Percentiles rank a stretch among this genome's conserved stretches.
phyloP scores from a whole-genome alignment of 2,113 vertebrate species.

The Oreochromis aureus region DNA sequence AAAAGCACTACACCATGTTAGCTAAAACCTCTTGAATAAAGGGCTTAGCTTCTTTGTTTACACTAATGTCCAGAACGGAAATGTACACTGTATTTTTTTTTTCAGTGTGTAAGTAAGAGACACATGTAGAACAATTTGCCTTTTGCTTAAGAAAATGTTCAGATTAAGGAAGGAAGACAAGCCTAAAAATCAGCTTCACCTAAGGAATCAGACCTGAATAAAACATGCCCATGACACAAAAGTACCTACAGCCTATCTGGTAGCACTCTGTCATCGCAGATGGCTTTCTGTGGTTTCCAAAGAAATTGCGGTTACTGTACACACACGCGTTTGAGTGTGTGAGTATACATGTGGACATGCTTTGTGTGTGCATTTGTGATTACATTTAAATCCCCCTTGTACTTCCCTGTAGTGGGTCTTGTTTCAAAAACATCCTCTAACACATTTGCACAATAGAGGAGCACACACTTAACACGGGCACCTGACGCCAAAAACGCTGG shows the following conservation, averaged over 20 bases:
- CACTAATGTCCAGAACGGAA: neutral
- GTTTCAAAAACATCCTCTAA: conserved; percentile 43
- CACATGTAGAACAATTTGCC: neutral
- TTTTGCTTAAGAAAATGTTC: neutral
- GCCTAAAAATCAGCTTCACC: neutral
- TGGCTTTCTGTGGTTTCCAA: conserved; percentile 47
- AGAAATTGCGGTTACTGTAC: conserved; percentile 28
- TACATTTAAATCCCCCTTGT: neutral
- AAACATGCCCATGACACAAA: neutral
- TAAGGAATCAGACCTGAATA: neutral
- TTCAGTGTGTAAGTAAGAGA: neutral
- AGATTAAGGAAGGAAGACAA: neutral
- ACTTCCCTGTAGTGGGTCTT: conserved; percentile 18
- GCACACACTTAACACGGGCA: conserved; percentile 30
- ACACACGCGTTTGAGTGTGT: neutral
- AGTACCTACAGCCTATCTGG: conserved; percentile 22
- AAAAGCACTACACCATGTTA: neutral
- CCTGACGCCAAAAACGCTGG: conserved; percentile 49
- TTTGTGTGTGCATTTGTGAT: neutral
- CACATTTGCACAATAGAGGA: conserved; percentile 16
- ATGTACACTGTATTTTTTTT: neutral
- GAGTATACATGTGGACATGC: neutral
- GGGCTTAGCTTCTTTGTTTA: neutral
- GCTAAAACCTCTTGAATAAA: neutral
- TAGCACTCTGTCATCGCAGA: conserved; percentile 29